Conservation (phyloP, 2,113 vertebrate genomes). For the Philantomba maxwellii region DNA sequence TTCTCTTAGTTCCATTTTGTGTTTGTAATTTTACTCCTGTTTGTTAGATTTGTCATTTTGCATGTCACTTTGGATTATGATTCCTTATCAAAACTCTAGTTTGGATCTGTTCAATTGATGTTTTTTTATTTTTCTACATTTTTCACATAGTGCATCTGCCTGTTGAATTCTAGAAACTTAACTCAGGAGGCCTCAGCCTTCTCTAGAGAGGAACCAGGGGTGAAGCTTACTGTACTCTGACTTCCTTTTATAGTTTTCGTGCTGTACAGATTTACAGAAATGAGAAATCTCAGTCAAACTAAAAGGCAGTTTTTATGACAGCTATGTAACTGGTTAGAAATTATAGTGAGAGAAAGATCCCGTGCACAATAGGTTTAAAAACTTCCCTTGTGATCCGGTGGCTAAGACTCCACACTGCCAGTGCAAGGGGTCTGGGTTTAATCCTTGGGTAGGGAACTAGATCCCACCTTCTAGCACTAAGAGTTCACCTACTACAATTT, state of each 20-base stretch:
- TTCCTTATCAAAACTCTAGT: neutral
- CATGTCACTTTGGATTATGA: neutral
- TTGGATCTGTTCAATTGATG: neutral
- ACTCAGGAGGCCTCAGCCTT: neutral
- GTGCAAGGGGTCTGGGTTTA: neutral
- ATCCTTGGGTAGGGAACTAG: neutral
- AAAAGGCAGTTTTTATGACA: neutral
- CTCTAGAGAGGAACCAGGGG: neutral
- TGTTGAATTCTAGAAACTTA: neutral
- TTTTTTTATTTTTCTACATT: neutral
- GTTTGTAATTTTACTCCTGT: slow-evolving; percentile 14
- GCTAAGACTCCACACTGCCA: neutral
- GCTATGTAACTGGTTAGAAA: neutral
- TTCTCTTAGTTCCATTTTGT: neutral
- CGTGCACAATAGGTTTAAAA: neutral
- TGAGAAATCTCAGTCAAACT: neutral
- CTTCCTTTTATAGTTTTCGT: neutral
- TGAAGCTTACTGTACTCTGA: neutral
- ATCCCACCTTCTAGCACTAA: neutral
- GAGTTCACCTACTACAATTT: neutral
- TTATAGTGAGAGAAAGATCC: neutral
- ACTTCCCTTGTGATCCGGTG: neutral
- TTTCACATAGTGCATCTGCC: neutral
- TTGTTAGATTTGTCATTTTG: slow-evolving; percentile 10
- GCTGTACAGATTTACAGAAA: neutral